phyloP scores from a whole-genome alignment of 2,888 invertebrate genomes.

The Doris montereyensis region DNA sequence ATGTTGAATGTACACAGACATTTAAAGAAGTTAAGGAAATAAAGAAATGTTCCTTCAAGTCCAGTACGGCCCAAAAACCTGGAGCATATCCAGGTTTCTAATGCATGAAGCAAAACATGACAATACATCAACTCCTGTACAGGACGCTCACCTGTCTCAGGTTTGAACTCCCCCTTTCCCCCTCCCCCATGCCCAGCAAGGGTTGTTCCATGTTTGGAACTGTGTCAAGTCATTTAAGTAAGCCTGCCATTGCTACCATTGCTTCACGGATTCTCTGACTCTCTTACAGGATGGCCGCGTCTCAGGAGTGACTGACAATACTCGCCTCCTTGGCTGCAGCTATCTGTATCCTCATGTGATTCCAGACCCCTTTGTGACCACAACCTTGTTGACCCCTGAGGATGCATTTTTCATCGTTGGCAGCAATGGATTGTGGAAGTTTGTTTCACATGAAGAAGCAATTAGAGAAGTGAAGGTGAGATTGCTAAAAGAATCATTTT shows the following conservation, averaged over 20 bases:
- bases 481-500: too few species aligned
- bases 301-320: slow-evolving; percentile 71
- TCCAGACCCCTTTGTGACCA: slow-evolving; percentile 69
- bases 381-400: slow-evolving; percentile 61
- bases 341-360: slow-evolving; percentile 73
- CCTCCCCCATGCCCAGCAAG: not conserved
- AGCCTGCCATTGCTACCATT: too few species aligned
- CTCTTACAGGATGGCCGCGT: slow-evolving; percentile 70
- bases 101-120: too few species aligned
- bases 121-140: too few species aligned
- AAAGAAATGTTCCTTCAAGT: too few species aligned
- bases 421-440: slow-evolving; percentile 81
- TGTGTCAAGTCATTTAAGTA: not conserved
- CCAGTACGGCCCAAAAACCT: too few species aligned
- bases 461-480: slow-evolving; percentile 81
- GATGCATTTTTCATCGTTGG: slow-evolving; percentile 73
- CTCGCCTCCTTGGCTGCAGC: slow-evolving; percentile 71
- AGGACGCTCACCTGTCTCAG: too few species aligned
- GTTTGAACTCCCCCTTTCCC: too few species aligned
- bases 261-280: too few species aligned
- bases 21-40: too few species aligned
- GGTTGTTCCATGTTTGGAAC: not conserved
- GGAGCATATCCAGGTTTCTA: too few species aligned
- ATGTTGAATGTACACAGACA: too few species aligned
- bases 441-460: slow-evolving; percentile 86